phyloP scores from a whole-genome alignment of 2,113 vertebrate genomes.

The Hippocampus mohnikei region DNA sequence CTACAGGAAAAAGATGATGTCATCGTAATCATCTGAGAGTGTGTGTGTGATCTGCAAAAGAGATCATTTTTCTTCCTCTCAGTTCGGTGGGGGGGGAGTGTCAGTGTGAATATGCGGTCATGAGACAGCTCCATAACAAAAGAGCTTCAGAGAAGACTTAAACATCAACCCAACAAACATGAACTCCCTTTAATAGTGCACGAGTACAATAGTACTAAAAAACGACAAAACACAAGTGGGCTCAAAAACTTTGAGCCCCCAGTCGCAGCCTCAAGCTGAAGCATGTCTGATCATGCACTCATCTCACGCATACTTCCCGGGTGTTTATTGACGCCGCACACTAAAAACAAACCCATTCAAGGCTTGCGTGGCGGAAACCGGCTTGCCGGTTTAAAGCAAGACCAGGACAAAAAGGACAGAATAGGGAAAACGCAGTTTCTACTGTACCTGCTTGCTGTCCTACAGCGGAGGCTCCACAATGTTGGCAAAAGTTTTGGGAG shows the following conservation, averaged over 20 bases:
- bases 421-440: slow-evolving; percentile 32
- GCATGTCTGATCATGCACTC: slow-evolving; percentile 56
- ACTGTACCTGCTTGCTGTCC: slow-evolving; percentile 67
- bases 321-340: slow-evolving; percentile 16
- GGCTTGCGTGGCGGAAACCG: background rate
- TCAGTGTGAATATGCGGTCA: slow-evolving; percentile 51
- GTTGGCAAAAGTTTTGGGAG: slow-evolving; percentile 47
- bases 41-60: slow-evolving; percentile 11
- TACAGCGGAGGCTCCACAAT: slow-evolving; percentile 44
- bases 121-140: slow-evolving; percentile 46
- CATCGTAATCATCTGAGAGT: background rate
- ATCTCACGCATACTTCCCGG: slow-evolving; percentile 17
- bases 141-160: slow-evolving; percentile 10
- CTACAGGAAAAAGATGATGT: background rate
- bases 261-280: slow-evolving; percentile 31
- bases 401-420: background rate
- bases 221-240: slow-evolving; percentile 12
- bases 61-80: slow-evolving; percentile 23
- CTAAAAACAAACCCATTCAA: slow-evolving; percentile 14
- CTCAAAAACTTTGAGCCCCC: slow-evolving; percentile 6
- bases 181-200: background rate
- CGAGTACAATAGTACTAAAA: background rate
- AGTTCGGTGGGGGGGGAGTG: slow-evolving; percentile 9
- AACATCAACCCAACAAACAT: background rate
- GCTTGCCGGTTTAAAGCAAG: background rate